A percentile compares a stretch with the other conserved stretches of the same genome.
phyloP scores from a whole-genome alignment of 2,888 invertebrate species.

The Heliconius cydno region DNA sequence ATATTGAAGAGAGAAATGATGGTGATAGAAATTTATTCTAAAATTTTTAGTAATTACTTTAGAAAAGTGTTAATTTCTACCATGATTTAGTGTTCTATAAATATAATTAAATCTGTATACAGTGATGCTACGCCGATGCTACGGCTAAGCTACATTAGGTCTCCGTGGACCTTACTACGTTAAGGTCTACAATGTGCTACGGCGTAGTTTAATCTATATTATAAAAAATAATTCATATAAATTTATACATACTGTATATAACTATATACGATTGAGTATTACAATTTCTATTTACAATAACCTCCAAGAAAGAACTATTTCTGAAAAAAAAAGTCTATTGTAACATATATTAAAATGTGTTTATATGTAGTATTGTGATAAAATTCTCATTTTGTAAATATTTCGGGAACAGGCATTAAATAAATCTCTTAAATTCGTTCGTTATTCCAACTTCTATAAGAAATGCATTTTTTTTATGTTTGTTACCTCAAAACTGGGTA shows the following conservation, averaged over 20 bases:
- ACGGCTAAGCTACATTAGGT: slow-evolving; percentile 6
- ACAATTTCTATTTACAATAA: neutral
- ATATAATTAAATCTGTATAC: neutral
- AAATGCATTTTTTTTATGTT: too few species aligned
- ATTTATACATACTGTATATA: neutral
- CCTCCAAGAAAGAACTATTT: neutral
- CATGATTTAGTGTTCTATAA: neutral
- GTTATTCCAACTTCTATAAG: too few species aligned
- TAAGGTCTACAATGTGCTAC: slow-evolving; percentile 38
- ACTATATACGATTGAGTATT: neutral
- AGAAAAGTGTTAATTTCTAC: too few species aligned
- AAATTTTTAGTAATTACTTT: too few species aligned
- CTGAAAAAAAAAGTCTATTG: too few species aligned
- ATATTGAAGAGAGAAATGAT: neutral
- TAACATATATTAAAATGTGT: too few species aligned
- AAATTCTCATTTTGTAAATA: too few species aligned
- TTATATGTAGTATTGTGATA: too few species aligned
- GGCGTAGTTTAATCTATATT: neutral
- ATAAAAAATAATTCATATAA: neutral
- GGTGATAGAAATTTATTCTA: neutral
- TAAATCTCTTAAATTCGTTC: too few species aligned
- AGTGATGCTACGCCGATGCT: slow-evolving; percentile 47
- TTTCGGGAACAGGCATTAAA: too few species aligned
- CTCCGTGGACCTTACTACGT: slow-evolving; percentile 49
- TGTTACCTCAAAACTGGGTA: too few species aligned